Conservation (phyloP, 2,113 vertebrate species). For the Tragelaphus imberbis region DNA sequence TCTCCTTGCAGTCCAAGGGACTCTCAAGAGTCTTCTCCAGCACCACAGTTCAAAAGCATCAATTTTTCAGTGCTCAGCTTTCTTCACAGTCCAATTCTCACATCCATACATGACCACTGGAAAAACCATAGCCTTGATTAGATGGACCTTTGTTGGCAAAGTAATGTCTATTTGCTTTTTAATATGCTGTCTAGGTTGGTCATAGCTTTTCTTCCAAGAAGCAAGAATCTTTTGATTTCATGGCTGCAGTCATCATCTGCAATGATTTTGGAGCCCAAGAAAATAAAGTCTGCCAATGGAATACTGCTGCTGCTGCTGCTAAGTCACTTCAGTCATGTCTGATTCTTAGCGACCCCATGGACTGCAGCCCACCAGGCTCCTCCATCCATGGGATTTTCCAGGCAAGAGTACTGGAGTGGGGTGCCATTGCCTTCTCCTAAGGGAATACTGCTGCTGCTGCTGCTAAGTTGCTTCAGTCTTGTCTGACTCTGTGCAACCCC, state of each 20-base stretch:
- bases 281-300: not conserved
- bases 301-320: not conserved
- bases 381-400: too few relatives aligned
- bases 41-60: not conserved
- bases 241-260: not conserved
- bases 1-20: accelerated
- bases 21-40: not conserved
- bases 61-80: accelerated
- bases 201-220: not conserved
- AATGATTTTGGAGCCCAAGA: not conserved
- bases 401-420: too few relatives aligned
- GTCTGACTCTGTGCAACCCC: too few relatives aligned
- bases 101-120: not conserved
- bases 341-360: too few relatives aligned
- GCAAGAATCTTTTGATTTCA: not conserved
- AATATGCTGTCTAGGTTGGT: not conserved
- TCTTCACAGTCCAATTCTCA: not conserved
- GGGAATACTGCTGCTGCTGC: too few relatives aligned
- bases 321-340: too few relatives aligned
- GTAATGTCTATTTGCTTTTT: not conserved
- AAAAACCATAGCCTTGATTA: not conserved
- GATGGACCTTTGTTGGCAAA: accelerated
- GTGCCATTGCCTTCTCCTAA: too few relatives aligned
- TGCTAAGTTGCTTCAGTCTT: too few relatives aligned
- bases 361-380: too few relatives aligned